These are phyloP conservation scores for Pseudopodoces humilis DNA, from an alignment of 2,113 vertebrate genomes.

Conservation along the genomic window DNA sequence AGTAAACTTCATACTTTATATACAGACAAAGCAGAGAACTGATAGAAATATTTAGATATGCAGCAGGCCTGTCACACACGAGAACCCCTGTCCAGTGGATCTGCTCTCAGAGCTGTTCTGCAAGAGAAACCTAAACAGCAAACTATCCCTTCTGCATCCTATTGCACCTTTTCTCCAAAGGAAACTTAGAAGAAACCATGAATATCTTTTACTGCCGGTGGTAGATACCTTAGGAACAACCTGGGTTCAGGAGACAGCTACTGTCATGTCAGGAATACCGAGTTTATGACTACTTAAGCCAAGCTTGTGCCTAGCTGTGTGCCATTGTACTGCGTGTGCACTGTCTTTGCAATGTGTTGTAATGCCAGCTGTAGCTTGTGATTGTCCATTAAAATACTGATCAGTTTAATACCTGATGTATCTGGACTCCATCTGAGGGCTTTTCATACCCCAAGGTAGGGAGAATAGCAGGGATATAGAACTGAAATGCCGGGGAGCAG, in stretches of 20 bases:
- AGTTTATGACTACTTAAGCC: background rate
- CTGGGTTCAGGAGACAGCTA: background rate
- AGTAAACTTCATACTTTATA: background rate
- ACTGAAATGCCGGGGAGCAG: fast-evolving
- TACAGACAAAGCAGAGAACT: background rate
- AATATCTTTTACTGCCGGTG: background rate
- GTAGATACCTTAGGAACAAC: background rate
- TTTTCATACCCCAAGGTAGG: background rate
- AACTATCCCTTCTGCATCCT: background rate
- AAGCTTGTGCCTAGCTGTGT: background rate
- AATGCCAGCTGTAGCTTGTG: background rate
- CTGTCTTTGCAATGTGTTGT: background rate
- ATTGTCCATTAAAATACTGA: background rate
- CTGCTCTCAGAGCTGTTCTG: background rate
- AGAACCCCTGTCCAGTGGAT: background rate
- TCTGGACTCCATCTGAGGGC: background rate
- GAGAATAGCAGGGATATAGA: background rate
- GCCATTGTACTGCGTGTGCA: fast-evolving
- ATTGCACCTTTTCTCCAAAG: background rate
- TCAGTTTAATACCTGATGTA: background rate
- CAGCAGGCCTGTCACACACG: background rate
- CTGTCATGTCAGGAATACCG: background rate
- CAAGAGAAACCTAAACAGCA: background rate
- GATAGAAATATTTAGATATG: background rate
- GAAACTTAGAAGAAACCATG: background rate